Evolutionary conservation across 2,797 vertebrate genomes (phyloP).

Genomic region (Gallirallus australis): DNA sequence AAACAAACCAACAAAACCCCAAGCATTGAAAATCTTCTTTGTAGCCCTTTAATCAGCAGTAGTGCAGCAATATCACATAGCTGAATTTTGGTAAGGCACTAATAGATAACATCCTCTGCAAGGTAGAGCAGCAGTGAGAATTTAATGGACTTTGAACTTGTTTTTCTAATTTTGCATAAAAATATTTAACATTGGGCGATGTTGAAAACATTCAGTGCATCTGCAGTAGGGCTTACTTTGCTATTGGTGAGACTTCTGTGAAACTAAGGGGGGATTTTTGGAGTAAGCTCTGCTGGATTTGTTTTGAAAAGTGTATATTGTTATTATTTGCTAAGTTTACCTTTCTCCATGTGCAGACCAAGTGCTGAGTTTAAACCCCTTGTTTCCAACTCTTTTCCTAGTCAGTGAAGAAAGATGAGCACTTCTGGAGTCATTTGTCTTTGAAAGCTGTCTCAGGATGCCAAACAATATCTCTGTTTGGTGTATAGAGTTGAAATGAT

Average conservation of each 20-base stretch:
- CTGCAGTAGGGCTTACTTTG: background rate
- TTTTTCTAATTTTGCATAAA: background rate
- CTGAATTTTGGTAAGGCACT: background rate
- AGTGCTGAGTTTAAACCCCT: background rate
- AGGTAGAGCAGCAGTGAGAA: background rate
- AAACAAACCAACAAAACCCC: background rate
- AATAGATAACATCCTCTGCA: background rate
- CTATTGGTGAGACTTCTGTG: background rate
- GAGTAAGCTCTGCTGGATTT: background rate
- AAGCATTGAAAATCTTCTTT: background rate
- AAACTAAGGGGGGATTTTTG: background rate
- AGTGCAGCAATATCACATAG: background rate
- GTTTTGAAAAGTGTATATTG: background rate
- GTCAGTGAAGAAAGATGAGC: background rate
- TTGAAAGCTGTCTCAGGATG: background rate
- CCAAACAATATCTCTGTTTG: background rate
- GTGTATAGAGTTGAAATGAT: background rate
- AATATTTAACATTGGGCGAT: background rate
- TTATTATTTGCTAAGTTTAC: background rate
- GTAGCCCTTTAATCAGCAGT: background rate
- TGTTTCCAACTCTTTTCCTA: background rate
- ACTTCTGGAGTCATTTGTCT: background rate
- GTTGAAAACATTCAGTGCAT: background rate
- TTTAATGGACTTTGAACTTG: background rate
- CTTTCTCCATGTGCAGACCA: background rate